Conservation (phyloP, 1,140 invertebrate genomes). For the Brachionus plicatilis region DNA sequence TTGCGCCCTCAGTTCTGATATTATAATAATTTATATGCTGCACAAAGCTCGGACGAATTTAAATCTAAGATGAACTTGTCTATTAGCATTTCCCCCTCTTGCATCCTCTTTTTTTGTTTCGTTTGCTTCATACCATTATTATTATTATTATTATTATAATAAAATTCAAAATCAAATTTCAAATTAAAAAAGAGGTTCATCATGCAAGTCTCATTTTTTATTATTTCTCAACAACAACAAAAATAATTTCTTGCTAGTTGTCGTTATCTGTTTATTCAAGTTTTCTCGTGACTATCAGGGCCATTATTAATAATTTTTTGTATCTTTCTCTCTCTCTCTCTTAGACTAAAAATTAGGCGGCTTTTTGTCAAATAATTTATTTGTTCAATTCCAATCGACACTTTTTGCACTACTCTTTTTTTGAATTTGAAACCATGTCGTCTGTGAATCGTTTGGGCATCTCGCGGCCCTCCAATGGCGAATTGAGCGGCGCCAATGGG, state of each 20-base stretch:
- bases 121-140: background rate
- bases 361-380: background rate
- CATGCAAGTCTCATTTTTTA: conserved; percentile 15
- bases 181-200: conserved; percentile 11
- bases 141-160: conserved; percentile 12
- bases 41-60: background rate
- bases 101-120: background rate
- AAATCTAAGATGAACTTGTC: background rate
- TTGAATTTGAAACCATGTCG: background rate
- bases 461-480: background rate
- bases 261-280: background rate
- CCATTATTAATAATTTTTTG: background rate
- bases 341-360: background rate
- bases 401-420: background rate
- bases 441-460: background rate
- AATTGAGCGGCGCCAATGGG: background rate
- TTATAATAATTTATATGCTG: conserved; percentile 29
- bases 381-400: background rate
- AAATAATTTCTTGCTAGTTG: background rate
- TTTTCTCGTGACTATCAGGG: background rate
- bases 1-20: background rate
- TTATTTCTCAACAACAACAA: background rate
- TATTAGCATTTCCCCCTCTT: background rate
- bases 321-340: background rate
- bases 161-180: conserved; percentile 22